Percentiles rank a stretch among this genome's conserved stretches.
These are phyloP conservation scores for Holothuria scabra DNA, from an alignment of 53 echinoderm and acorn worm species.

Conservation along the genomic window DNA sequence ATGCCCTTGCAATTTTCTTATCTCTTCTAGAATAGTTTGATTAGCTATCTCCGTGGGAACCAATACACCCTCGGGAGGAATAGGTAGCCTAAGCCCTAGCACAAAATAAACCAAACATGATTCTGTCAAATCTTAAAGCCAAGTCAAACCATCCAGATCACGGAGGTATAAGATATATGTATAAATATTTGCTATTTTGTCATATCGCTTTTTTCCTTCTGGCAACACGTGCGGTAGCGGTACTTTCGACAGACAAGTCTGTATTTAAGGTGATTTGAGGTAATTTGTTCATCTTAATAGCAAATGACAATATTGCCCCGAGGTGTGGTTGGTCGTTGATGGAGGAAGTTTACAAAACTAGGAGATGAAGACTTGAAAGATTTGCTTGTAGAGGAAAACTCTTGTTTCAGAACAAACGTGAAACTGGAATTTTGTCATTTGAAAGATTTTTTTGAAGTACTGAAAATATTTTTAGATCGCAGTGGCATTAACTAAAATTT, in stretches of 20 bases:
- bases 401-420: no score
- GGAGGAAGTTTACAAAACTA: slow-evolving; percentile 1
- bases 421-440: no score
- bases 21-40: slow-evolving; percentile 7
- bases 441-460: no score
- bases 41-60: slow-evolving; percentile 1
- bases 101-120: slow-evolving; percentile 24
- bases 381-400: no score
- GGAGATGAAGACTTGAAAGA: no score
- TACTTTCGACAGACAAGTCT: slow-evolving; percentile 28
- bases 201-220: neutral
- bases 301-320: slow-evolving; percentile 23
- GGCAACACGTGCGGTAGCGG: slow-evolving; percentile 3
- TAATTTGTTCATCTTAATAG: slow-evolving; percentile 28
- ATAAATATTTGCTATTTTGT: slow-evolving; percentile 38
- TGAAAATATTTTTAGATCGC: no score
- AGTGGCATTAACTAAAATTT: no score
- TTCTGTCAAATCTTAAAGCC: slow-evolving; percentile 23
- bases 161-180: slow-evolving; percentile 32
- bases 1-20: slow-evolving; percentile 2
- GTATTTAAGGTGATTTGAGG: slow-evolving; percentile 22
- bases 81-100: slow-evolving; percentile 3
- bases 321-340: neutral
- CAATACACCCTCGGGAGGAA: neutral
- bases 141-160: slow-evolving; percentile 1